phyloP scores from a whole-genome alignment of 2,888 invertebrate species.

The Hirtodrosophila histrioides region DNA sequence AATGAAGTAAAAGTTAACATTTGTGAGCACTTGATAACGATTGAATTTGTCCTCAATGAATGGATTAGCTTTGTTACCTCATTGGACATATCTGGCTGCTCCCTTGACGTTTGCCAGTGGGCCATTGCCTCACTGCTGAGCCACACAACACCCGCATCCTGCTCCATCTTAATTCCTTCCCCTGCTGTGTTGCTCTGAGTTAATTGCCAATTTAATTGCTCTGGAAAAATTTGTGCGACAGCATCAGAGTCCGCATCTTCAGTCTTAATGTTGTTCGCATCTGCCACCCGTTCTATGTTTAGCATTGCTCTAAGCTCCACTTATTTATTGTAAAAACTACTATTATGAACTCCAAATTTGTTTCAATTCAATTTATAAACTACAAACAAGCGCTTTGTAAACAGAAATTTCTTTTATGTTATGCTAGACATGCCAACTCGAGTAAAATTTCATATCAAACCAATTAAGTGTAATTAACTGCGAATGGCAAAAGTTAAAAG shows the following conservation, averaged over 20 bases:
- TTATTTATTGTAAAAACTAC: background rate
- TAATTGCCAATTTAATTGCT: conserved; percentile 31
- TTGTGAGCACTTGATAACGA: too few species aligned
- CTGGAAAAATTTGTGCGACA: background rate
- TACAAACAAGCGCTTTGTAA: conserved; percentile 16
- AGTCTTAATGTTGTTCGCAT: conserved; percentile 17
- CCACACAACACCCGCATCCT: conserved; percentile 8
- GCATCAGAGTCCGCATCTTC: conserved; percentile 14
- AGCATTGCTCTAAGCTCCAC: background rate
- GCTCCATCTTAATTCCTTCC: conserved; percentile 7
- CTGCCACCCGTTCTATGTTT: background rate
- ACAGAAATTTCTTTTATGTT: conserved; percentile 1
- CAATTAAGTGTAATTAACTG: background rate
- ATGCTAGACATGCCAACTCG: conserved; percentile 16
- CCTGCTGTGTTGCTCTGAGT: background rate
- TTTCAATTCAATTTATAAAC: conserved; percentile 7
- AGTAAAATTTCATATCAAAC: background rate
- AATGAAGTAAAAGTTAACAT: too few species aligned
- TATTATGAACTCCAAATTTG: background rate
- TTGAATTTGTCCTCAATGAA: too few species aligned
- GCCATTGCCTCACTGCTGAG: conserved; percentile 1
- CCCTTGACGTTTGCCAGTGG: conserved; percentile 1
- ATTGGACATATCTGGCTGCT: conserved; percentile 6
- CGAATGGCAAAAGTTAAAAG: conserved; percentile 4
- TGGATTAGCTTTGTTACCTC: conserved; percentile 20